Percentiles rank a stretch among this genome's conserved stretches.
phyloP scores from a whole-genome alignment of 2,797 vertebrate genomes.

The Margarornis squamiger region DNA sequence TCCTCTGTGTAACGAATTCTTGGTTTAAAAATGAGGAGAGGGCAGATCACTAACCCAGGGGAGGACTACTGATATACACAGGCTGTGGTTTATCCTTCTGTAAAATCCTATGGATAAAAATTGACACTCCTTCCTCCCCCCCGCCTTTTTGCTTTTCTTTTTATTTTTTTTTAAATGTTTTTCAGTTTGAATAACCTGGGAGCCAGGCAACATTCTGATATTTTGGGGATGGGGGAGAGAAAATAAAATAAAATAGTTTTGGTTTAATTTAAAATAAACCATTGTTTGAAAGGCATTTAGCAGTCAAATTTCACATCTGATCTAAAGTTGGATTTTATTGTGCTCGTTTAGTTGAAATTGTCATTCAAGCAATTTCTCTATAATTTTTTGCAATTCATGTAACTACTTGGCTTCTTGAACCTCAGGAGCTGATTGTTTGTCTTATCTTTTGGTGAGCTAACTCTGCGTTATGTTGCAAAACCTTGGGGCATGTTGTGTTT shows the following conservation, averaged over 20 bases:
- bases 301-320: constrained; percentile 38
- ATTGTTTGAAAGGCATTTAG: constrained; percentile 11
- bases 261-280: constrained; percentile 4
- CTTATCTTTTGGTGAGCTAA: constrained; percentile 71
- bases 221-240: neutral
- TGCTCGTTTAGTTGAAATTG: constrained; percentile 14
- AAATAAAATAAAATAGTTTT: neutral
- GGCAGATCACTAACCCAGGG: constrained; percentile 17
- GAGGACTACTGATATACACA: neutral
- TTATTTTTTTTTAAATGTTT: neutral
- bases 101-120: constrained; percentile 10
- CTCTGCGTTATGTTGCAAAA: constrained; percentile 70
- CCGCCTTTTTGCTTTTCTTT: rapidly evolving
- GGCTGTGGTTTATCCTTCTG: constrained; percentile 25
- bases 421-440: constrained; percentile 66
- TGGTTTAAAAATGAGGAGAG: constrained; percentile 43
- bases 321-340: constrained; percentile 26
- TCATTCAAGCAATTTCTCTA: constrained; percentile 31
- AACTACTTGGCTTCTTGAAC: constrained; percentile 69
- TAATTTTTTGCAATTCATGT: constrained; percentile 49
- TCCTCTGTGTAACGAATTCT: neutral
- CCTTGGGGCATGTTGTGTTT: constrained; percentile 73
- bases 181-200: neutral
- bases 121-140: neutral
- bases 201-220: neutral